Conservation (phyloP, 1,140 invertebrate genomes). For the Chymomyza costata region DNA sequence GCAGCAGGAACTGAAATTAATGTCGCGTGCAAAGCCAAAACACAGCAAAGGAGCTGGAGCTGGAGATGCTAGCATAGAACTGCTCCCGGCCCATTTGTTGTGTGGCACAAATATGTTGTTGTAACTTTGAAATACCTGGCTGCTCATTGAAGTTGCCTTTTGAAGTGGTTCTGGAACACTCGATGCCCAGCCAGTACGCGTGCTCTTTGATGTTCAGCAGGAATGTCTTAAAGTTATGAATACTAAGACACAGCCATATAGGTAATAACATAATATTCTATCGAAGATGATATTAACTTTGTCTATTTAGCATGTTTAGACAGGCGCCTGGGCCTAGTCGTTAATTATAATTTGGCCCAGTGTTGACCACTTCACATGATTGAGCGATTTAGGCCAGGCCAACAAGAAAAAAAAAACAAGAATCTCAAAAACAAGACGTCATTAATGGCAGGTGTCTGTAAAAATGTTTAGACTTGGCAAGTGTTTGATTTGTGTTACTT, state of each 20-base stretch:
- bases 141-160: no score
- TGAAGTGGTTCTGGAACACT: conserved; percentile 24
- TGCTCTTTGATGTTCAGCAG: conserved; percentile 29
- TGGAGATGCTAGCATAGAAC: no score
- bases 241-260: no score
- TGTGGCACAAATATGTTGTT: conserved; percentile 27
- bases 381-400: conserved; percentile 59
- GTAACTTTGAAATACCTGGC: conserved; percentile 36
- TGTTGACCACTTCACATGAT: conserved; percentile 65
- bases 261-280: no score
- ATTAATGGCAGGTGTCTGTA: conserved; percentile 70
- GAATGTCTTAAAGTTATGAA: no score
- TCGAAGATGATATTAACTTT: no score
- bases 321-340: conserved; percentile 51
- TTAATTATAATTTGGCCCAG: conserved; percentile 37
- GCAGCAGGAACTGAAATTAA: conserved; percentile 64
- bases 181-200: no score
- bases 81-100: conserved; percentile 12
- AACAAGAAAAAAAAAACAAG: conserved; percentile 10
- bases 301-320: conserved; percentile 29
- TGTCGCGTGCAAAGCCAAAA: conserved; percentile 57
- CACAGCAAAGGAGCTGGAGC: no score
- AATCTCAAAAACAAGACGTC: conserved; percentile 64
- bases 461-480: conserved; percentile 68
- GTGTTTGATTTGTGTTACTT: conserved; percentile 58